A percentile compares a stretch with the other conserved stretches of the same genome.
Evolutionary conservation across 2,113 vertebrate genomes (phyloP).

Genomic region (Leuciscus idus): DNA sequence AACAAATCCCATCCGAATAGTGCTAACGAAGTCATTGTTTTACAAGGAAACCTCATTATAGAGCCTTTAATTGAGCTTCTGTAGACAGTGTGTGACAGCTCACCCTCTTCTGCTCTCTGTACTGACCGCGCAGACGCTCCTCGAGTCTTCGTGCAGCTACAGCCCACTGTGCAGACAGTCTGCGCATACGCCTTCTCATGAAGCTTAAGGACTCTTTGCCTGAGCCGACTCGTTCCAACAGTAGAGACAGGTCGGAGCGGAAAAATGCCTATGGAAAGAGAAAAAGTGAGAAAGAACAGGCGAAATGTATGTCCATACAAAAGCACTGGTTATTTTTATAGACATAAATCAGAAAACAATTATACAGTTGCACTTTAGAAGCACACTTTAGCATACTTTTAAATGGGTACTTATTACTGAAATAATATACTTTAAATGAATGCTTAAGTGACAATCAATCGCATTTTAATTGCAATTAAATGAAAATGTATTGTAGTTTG

Average conservation of each 20-base stretch:
- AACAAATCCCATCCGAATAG: not conserved
- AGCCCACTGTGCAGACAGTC: slow-evolving; percentile 87
- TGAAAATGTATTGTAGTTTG: too few relatives aligned
- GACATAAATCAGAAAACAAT: too few relatives aligned
- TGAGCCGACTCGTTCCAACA: slow-evolving; percentile 90
- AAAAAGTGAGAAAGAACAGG: not conserved
- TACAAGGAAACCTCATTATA: not conserved
- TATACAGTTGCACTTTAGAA: too few relatives aligned
- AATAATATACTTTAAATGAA: too few relatives aligned
- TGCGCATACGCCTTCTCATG: slow-evolving; percentile 92
- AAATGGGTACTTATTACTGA: too few relatives aligned
- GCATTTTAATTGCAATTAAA: too few relatives aligned
- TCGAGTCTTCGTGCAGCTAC: slow-evolving; percentile 81
- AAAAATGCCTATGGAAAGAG: slow-evolving; percentile 79
- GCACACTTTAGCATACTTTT: too few relatives aligned
- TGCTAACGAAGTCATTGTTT: not conserved
- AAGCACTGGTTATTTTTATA: not conserved
- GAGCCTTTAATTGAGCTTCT: not conserved
- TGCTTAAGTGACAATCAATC: too few relatives aligned
- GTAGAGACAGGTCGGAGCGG: slow-evolving; percentile 81
- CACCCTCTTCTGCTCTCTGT: slow-evolving; percentile 85
- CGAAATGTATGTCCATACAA: not conserved
- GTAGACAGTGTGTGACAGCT: slow-evolving; percentile 45
- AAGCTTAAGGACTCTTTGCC: slow-evolving; percentile 96
- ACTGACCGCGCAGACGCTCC: slow-evolving; percentile 74